phyloP scores from a whole-genome alignment of 2,113 vertebrate species.

The Cygnus buccinator region DNA sequence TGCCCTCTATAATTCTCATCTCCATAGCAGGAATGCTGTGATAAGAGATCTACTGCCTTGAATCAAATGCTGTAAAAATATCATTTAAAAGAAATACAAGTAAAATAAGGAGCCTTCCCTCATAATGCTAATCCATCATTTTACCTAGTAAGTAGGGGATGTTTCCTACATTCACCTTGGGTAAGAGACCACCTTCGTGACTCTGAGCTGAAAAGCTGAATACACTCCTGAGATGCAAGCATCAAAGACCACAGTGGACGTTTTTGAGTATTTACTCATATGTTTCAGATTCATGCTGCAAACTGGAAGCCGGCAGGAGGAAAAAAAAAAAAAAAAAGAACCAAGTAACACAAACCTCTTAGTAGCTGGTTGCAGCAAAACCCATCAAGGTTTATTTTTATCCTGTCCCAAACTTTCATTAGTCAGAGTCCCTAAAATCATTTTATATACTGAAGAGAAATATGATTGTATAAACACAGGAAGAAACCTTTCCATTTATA shows the following conservation, averaged over 20 bases:
- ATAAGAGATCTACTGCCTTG: background rate
- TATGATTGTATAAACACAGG: background rate
- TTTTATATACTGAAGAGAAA: conserved; percentile 28
- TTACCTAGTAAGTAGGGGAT: background rate
- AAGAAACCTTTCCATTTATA: background rate
- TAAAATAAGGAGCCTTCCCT: conserved; percentile 13
- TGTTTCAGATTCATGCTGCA: conserved; percentile 61
- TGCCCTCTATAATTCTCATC: background rate
- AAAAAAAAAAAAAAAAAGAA: background rate
- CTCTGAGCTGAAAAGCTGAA: background rate
- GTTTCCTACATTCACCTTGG: background rate
- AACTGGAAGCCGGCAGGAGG: conserved; percentile 7
- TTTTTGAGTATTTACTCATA: conserved; percentile 26
- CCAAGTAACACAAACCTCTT: background rate
- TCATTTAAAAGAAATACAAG: background rate
- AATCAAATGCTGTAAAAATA: conserved; percentile 39
- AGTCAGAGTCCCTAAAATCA: conserved; percentile 20
- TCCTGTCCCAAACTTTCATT: conserved; percentile 11
- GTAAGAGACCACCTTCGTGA: background rate
- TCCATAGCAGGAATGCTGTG: background rate
- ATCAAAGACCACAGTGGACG: conserved; percentile 39
- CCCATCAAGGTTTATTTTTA: conserved; percentile 39
- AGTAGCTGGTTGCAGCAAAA: conserved; percentile 27
- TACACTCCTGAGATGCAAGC: background rate
- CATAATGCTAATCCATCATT: background rate